These are phyloP conservation scores for Podargus strigoides DNA, from an alignment of 2,797 vertebrate species.

Conservation along the genomic window DNA sequence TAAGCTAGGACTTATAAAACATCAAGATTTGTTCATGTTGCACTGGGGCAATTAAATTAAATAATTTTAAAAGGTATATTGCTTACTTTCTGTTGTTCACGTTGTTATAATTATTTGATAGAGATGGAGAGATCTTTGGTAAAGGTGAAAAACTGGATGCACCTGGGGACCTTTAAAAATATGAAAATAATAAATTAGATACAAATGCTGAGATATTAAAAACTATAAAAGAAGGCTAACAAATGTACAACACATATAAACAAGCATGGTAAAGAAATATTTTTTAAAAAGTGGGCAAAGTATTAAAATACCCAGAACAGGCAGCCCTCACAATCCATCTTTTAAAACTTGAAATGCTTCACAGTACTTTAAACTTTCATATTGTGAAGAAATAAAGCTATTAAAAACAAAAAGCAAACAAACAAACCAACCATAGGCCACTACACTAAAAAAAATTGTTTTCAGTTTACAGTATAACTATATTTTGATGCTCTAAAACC, in stretches of 20 bases:
- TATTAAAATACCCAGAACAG: background rate
- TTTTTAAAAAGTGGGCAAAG: constrained; percentile 35
- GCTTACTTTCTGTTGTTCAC: constrained; percentile 99
- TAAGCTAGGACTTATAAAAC: constrained; percentile 52
- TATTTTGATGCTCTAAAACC: background rate
- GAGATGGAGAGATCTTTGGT: constrained; percentile 99
- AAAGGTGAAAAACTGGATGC: constrained; percentile 99
- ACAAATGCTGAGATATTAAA: constrained; percentile 71
- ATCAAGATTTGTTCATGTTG: constrained; percentile 39
- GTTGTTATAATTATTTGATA: constrained; percentile 99
- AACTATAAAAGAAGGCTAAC: constrained; percentile 71
- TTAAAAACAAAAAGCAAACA: background rate
- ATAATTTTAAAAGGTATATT: constrained; percentile 74
- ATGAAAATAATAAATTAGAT: constrained; percentile 94
- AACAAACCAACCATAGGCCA: background rate
- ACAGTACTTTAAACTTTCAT: background rate
- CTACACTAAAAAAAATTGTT: background rate
- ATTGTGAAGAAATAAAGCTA: background rate
- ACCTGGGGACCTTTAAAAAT: constrained; percentile 98
- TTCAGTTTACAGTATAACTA: background rate
- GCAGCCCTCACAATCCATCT: background rate
- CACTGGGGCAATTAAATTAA: constrained; percentile 61
- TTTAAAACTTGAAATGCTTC: constrained; percentile 20
- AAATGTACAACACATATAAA: constrained; percentile 70
- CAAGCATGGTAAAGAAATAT: constrained; percentile 59